A percentile compares a stretch with the other conserved stretches of the same genome.
phyloP scores from a whole-genome alignment of 2,888 invertebrate genomes.

The Girardia tigrina region DNA sequence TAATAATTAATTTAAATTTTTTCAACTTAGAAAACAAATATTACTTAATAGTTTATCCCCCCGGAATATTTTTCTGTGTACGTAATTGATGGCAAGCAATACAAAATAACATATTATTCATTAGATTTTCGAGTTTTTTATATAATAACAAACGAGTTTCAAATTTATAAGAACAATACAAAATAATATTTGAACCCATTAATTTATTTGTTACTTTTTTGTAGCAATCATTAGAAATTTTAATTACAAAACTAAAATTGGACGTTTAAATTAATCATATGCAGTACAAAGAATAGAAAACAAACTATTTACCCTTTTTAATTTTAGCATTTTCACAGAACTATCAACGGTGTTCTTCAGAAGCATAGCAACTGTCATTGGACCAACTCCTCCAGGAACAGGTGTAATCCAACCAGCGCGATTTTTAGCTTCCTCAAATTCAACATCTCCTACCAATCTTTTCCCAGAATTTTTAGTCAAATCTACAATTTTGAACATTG shows the following conservation, averaged over 20 bases:
- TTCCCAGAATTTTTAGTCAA: constrained; percentile 58
- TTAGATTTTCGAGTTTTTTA: not conserved
- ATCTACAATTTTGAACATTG: constrained; percentile 39
- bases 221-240: not conserved
- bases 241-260: too few species aligned
- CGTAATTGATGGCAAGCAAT: too few species aligned
- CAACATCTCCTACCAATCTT: constrained; percentile 84
- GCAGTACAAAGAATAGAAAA: not conserved
- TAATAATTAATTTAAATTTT: too few species aligned
- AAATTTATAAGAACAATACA: not conserved
- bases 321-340: constrained; percentile 52
- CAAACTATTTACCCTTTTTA: not conserved
- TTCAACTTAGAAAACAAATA: too few species aligned
- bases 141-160: too few species aligned
- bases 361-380: constrained; percentile 90
- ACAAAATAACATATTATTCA: too few species aligned
- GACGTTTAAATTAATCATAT: too few species aligned
- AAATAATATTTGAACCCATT: not conserved
- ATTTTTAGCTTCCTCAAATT: constrained; percentile 60
- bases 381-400: constrained; percentile 81
- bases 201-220: not conserved
- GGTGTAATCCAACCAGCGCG: constrained; percentile 80
- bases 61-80: too few species aligned
- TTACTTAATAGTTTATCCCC: too few species aligned
- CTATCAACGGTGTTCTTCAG: constrained; percentile 72